Evolutionary conservation across 92 coral and sea anemone species (phyloP), one percentile per base, ranked within the genome.

Genomic region (Phenganax stokvisi): DNA sequence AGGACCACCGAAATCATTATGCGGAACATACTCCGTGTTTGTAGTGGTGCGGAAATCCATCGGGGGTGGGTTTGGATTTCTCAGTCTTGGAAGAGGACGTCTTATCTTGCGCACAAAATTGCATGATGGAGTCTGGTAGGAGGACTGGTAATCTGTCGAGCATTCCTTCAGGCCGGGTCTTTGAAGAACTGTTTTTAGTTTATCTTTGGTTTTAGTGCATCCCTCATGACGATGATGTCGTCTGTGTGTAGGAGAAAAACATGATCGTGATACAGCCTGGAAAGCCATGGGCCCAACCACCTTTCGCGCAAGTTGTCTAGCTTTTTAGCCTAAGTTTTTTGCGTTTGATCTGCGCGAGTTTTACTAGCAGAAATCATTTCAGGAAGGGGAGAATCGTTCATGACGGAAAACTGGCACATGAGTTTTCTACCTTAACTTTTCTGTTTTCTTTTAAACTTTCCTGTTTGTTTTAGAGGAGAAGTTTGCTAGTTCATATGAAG

Each of bases 1-100:
- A 57, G 80, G 81, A 29, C 81, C 81, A 28, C 20, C 55, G 52
- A 88, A 88, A 51, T 85, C 84, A 76, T 84, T 86, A 55, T 87
- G 84, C 70, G 72, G 58, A 13, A 90, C 81, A 64, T 80, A 93
- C 62, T 93, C 93, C 79, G 82, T 82, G 68, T 96, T 84, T 77
- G 92, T 92, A 30, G 85, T 96, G 0, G 97, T 93, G 66, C 97
- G 88, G 75, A 93, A 93, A 74, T 93, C 97, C 97, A 93, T 93
- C 16, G 97, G 96, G 37, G 97, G 97, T 57, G 97, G 97, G 77
- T 93, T 77, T 15, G 97, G 97, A 52, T 93, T 93, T 66, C 97
- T 86, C 55, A 93, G 86, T 56, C 88, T 89, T 2, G 97, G 97
- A 12, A 93, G 86, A 8, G 97, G 97, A 54, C 88, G 89, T 71